Conservation (phyloP, 2,888 invertebrate species). For the Hirtodrosophila histrioides region DNA sequence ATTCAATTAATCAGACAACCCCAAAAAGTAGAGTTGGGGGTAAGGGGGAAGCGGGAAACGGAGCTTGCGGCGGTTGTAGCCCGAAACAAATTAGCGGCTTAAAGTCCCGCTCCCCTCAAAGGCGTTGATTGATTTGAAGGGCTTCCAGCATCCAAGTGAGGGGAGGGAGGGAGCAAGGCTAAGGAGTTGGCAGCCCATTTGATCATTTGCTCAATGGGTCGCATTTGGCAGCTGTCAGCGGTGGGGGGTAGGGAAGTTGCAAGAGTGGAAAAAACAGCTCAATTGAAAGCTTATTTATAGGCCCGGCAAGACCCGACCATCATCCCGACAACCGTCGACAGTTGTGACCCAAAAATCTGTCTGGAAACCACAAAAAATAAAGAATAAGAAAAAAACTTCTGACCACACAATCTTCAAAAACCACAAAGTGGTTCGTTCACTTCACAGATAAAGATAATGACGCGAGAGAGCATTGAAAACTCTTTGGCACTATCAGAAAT, state of each 20-base stretch:
- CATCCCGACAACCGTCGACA: conserved; percentile 49
- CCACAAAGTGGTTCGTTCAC: conserved; percentile 43
- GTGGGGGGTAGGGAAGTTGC: too few relatives aligned
- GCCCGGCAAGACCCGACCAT: conserved; percentile 16
- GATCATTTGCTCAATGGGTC: conserved; percentile 59
- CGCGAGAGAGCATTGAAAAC: conserved; percentile 42
- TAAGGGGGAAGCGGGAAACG: too few relatives aligned
- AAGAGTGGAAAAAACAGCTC: conserved; percentile 46
- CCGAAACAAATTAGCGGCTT: conserved; percentile 67
- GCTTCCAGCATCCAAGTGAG: conserved; percentile 27
- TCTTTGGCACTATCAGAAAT: conserved; percentile 36
- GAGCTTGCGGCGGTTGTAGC: background rate
- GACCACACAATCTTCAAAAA: conserved; percentile 51
- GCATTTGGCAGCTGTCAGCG: conserved; percentile 63
- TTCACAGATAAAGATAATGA: conserved; percentile 49
- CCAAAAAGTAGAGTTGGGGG: background rate
- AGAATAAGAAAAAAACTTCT: conserved; percentile 26
- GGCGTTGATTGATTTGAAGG: conserved; percentile 76
- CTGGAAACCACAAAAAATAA: conserved; percentile 37
- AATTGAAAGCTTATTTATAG: conserved; percentile 73
- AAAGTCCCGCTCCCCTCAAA: conserved; percentile 26
- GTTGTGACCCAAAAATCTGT: conserved; percentile 56
- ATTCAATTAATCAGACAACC: conserved; percentile 57
- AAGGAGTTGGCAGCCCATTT: conserved; percentile 11
- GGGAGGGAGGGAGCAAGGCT: background rate